Evolutionary conservation across 2,797 vertebrate genomes (phyloP).

Genomic region (Hydrolagus colliei): DNA sequence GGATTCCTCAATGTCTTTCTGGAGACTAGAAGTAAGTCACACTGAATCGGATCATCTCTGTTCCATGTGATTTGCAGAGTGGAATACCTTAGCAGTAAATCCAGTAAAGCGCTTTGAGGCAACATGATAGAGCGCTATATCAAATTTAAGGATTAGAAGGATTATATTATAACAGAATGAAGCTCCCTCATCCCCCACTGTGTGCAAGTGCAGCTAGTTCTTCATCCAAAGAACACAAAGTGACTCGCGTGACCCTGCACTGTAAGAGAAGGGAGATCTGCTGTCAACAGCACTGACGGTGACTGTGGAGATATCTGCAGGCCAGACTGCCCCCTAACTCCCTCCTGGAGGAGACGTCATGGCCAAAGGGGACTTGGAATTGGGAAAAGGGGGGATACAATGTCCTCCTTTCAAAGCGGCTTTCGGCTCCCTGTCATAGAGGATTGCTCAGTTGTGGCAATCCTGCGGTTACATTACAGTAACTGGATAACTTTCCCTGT

Average conservation of each 20-base stretch:
- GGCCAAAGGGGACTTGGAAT: neutral
- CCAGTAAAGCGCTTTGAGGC: neutral
- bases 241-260: neutral
- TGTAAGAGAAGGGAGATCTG: neutral
- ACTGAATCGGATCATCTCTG: too few species aligned
- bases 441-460: neutral
- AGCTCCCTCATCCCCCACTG: too few species aligned
- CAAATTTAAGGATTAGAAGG: neutral
- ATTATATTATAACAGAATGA: neutral
- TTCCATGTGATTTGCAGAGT: too few species aligned
- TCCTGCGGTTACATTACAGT: neutral
- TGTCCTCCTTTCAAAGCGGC: neutral
- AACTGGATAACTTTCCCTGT: neutral
- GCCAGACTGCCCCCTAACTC: neutral
- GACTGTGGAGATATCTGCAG: neutral
- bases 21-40: too few species aligned
- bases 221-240: neutral
- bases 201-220: neutral
- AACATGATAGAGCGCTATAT: neutral
- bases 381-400: neutral
- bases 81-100: too few species aligned
- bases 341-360: neutral
- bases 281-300: neutral
- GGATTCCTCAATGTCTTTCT: too few species aligned
- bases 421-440: neutral